These are phyloP conservation scores for Cremastinae sp. DNA, from an alignment of 2,888 invertebrate genomes.

Conservation along the genomic window DNA sequence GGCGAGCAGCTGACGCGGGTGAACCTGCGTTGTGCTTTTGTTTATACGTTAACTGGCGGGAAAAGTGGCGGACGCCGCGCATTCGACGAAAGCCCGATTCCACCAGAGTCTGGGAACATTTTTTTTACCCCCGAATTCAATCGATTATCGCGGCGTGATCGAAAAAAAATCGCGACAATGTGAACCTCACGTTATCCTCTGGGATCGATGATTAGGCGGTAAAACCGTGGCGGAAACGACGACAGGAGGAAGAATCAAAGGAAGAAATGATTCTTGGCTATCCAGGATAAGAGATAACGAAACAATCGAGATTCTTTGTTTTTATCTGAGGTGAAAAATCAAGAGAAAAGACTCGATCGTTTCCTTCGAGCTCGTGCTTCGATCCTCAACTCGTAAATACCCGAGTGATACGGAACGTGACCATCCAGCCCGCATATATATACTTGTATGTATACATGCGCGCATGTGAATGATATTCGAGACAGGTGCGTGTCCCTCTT, in stretches of 20 bases:
- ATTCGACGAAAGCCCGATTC: conserved; percentile 10
- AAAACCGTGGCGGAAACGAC: too few relatives aligned
- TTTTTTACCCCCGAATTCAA: too few relatives aligned
- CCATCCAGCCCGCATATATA: conserved; percentile 44
- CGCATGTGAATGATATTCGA: conserved; percentile 25
- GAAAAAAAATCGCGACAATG: too few relatives aligned
- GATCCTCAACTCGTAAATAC: conserved; percentile 21
- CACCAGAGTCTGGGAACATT: background rate
- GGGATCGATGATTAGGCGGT: too few relatives aligned
- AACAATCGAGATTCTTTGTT: background rate
- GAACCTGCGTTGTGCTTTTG: conserved; percentile 45
- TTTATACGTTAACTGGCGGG: conserved; percentile 51
- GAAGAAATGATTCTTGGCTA: too few relatives aligned
- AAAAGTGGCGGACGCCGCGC: conserved; percentile 65
- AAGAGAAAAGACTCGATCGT: conserved; percentile 29
- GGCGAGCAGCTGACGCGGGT: conserved; percentile 77
- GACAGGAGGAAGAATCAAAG: too few relatives aligned
- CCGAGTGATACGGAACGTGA: conserved; percentile 49
- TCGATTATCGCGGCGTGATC: too few relatives aligned
- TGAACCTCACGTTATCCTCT: too few relatives aligned
- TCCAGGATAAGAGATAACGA: background rate
- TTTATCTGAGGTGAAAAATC: background rate
- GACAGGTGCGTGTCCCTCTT: conserved; percentile 29
- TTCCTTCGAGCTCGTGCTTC: conserved; percentile 51
- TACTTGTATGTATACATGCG: too few relatives aligned